phyloP scores from a whole-genome alignment of 2,888 invertebrate genomes.

The Brachypalpus laphriformis region DNA sequence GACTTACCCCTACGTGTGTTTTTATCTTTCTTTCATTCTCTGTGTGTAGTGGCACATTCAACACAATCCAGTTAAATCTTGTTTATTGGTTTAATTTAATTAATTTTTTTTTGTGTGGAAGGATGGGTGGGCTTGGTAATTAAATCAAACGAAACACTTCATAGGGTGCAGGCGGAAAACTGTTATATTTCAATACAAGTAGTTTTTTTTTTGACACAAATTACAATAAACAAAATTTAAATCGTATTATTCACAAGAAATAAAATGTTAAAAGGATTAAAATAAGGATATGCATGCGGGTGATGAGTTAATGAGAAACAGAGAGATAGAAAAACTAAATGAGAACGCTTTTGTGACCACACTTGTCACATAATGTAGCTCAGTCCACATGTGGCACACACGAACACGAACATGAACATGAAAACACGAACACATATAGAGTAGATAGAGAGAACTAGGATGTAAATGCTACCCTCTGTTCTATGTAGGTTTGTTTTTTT shows the following conservation, averaged over 20 bases:
- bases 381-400: constrained; percentile 53
- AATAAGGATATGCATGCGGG: constrained; percentile 56
- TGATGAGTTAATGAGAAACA: constrained; percentile 1
- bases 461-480: constrained; percentile 66
- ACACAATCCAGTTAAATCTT: constrained; percentile 74
- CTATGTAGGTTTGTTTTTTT: constrained; percentile 21
- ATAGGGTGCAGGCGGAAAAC: constrained; percentile 83
- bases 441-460: constrained; percentile 56
- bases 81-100: constrained; percentile 68
- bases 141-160: constrained; percentile 83
- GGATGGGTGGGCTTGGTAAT: constrained; percentile 65
- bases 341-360: constrained; percentile 44
- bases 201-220: constrained; percentile 55
- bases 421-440: constrained; percentile 40
- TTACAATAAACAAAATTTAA: constrained; percentile 68
- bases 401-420: constrained; percentile 47
- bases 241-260: constrained; percentile 69
- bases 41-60: constrained; percentile 69
- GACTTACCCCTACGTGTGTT: constrained; percentile 71
- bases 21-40: constrained; percentile 66
- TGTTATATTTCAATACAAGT: constrained; percentile 74
- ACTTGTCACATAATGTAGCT: constrained; percentile 36
- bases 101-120: constrained; percentile 59
- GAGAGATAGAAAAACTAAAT: constrained; percentile 25
- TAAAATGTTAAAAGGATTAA: constrained; percentile 11